Conservation (phyloP, 2,797 vertebrate species). For the Smutsia gigantea region DNA sequence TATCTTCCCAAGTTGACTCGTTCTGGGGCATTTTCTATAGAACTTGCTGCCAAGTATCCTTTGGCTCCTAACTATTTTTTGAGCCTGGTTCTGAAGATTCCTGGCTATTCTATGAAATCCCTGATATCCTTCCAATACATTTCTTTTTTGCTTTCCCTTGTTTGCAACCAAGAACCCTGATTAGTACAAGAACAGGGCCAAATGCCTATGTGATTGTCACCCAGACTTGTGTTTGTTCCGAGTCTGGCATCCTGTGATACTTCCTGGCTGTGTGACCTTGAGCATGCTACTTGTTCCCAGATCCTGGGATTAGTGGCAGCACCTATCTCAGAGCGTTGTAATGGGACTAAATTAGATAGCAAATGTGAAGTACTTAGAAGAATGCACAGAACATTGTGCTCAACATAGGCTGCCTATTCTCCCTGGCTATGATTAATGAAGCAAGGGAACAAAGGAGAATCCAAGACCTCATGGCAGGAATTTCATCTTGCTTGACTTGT, state of each 20-base stretch:
- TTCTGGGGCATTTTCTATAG: neutral
- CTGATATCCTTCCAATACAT: neutral
- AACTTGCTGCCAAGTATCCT: slow-evolving; percentile 48
- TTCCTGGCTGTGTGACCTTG: neutral
- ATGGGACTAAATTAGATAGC: slow-evolving; percentile 25
- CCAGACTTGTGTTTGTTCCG: neutral
- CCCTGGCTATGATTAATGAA: slow-evolving; percentile 16
- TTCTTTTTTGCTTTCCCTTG: neutral
- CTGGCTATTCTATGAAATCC: slow-evolving; percentile 28
- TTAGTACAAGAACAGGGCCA: slow-evolving; percentile 28
- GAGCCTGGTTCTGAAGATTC: slow-evolving; percentile 41
- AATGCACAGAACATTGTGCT: neutral
- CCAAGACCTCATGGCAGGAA: neutral
- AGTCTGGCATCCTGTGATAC: neutral
- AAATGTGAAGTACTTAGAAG: neutral
- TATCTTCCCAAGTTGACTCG: neutral
- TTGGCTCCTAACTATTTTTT: slow-evolving; percentile 8
- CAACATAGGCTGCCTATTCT: neutral
- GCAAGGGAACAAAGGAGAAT: neutral
- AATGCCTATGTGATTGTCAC: neutral
- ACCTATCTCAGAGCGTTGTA: neutral
- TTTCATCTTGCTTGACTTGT: neutral
- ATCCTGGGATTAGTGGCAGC: neutral
- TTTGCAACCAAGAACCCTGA: slow-evolving; percentile 23
- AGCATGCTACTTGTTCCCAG: neutral